phyloP scores from a whole-genome alignment of 2,113 vertebrate species.

The Anolis sagrei region DNA sequence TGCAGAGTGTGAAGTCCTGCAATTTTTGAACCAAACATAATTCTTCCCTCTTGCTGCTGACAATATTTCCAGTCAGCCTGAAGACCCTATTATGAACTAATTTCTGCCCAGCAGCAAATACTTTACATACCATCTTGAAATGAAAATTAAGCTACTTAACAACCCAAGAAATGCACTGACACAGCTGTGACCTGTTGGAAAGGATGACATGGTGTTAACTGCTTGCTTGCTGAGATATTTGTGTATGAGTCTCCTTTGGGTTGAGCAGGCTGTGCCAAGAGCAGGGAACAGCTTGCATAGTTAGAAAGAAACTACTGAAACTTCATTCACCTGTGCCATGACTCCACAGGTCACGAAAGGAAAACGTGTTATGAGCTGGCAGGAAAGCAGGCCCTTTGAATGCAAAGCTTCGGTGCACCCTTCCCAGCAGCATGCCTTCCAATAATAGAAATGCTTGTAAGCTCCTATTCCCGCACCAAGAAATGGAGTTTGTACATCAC shows the following conservation, averaged over 20 bases:
- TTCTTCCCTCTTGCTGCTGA: slow-evolving; percentile 62
- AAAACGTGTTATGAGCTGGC: neutral
- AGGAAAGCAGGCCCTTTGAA: neutral
- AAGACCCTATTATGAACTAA: slow-evolving; percentile 70
- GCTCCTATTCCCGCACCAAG: neutral
- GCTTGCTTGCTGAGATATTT: slow-evolving; percentile 32
- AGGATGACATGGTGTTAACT: slow-evolving; percentile 45
- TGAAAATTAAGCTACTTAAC: slow-evolving; percentile 65
- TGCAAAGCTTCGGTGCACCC: neutral
- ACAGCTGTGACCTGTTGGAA: slow-evolving; percentile 44
- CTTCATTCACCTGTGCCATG: neutral
- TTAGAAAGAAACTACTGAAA: neutral
- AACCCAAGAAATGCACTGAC: slow-evolving; percentile 61
- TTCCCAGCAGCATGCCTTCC: neutral
- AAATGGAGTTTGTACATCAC: neutral
- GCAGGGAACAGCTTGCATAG: neutral
- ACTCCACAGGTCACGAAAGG: neutral
- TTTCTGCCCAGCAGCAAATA: slow-evolving; percentile 57
- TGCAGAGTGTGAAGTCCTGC: slow-evolving; percentile 35
- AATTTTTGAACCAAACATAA: slow-evolving; percentile 46
- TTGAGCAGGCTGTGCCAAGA: neutral
- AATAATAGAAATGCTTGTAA: neutral
- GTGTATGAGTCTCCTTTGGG: neutral
- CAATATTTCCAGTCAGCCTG: slow-evolving; percentile 61
- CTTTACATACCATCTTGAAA: slow-evolving; percentile 63